Evolutionary conservation across 2,113 vertebrate genomes (phyloP).

Genomic region (Coturnix japonica): DNA sequence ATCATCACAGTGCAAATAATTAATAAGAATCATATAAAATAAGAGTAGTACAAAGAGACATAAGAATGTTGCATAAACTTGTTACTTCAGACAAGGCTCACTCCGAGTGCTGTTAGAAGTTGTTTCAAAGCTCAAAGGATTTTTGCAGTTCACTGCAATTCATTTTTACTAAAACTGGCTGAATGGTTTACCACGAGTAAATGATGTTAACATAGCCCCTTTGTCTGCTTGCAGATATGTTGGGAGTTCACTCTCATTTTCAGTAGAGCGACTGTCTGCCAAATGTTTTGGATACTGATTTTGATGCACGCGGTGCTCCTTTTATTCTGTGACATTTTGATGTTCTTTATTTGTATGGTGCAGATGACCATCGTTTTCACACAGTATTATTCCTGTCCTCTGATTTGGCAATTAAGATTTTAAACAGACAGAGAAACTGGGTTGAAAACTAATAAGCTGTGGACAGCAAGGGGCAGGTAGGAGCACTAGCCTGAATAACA

Average conservation of each 20-base stretch:
- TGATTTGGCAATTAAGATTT: background rate
- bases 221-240: background rate
- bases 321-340: background rate
- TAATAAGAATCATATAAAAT: background rate
- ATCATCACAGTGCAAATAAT: background rate
- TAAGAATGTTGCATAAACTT: background rate
- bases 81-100: background rate
- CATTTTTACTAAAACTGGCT: background rate
- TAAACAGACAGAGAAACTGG: background rate
- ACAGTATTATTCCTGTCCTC: background rate
- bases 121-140: background rate
- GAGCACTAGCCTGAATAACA: background rate
- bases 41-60: background rate
- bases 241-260: background rate
- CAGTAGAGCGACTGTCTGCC: background rate
- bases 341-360: background rate
- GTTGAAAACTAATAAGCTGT: background rate
- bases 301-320: background rate
- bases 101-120: background rate
- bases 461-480: background rate
- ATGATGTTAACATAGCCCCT: background rate
- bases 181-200: background rate
- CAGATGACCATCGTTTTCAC: background rate
- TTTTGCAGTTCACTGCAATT: background rate
- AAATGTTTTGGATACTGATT: background rate